Evolutionary conservation across 2,888 invertebrate genomes (phyloP), one percentile per base, ranked within the genome.

Genomic region (Bembecia ichneumoniformis): DNA sequence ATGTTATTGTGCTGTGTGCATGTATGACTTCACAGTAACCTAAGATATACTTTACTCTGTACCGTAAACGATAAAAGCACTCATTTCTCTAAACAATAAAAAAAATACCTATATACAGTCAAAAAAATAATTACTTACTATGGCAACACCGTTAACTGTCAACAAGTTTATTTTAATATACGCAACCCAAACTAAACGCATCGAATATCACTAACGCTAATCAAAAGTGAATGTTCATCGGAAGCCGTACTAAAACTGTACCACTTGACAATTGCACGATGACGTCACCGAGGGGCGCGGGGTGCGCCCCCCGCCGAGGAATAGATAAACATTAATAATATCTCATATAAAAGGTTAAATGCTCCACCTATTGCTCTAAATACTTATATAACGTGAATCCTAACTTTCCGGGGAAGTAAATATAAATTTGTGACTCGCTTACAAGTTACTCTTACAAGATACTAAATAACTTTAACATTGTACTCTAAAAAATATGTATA

Each of bases 401-500:
- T 84, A 82, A 75, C 64, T 66, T 71, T 14, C 73, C 68, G 67
- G 74, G 79, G 78, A 82, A 82, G 84, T 84, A 86, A 86, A 87
- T 86, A 86, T 86, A 78, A 74, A 76, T 78, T 83, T 86, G 87
- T 86, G 86, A 84, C 77, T 82, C 78, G 72, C 84, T 86, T 87
- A 86, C 63, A 67, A 74, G 7, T 63, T 81, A 78, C 63, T 63
- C 82, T 83, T 84, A 84, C 70, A 62, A 72, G 77, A 78, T 77
- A 84, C 82, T 84, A 86, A 81, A 83, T 84, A 83, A 83, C 83
- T 82, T 82, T 86, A 86, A 87, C 83, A 86, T 87, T 86, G 84
- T 87, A 86, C 86, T 86, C 86, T 86, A 84, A 84, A 87, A 86
- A 84, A 86, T 86, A 86, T 86, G 86, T 86, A 86, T 86, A 84